Conservation (phyloP, 2,797 vertebrate genomes). For the Pantherophis vulpinus region DNA sequence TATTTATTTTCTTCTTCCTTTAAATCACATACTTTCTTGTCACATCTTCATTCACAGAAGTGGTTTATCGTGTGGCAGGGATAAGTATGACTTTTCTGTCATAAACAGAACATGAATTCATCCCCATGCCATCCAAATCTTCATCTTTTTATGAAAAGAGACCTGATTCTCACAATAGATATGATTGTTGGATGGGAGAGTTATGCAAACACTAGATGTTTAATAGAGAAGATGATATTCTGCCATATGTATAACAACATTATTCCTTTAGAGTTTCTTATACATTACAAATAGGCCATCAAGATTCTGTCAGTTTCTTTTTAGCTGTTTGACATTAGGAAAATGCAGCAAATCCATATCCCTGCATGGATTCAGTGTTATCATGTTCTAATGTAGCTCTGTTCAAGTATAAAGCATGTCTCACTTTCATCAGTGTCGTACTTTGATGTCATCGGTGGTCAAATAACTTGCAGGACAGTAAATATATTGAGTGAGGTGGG, state of each 20-base stretch:
- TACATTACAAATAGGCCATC: background rate
- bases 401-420: constrained; percentile 75
- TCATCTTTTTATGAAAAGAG: background rate
- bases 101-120: background rate
- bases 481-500: constrained; percentile 76
- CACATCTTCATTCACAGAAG: background rate
- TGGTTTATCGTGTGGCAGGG: background rate
- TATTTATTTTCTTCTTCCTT: background rate
- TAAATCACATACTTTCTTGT: background rate
- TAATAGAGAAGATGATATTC: background rate
- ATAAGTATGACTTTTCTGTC: background rate
- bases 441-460: constrained; percentile 82
- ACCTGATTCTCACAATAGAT: background rate
- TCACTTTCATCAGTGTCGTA: constrained; percentile 79
- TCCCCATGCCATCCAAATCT: background rate
- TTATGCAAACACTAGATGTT: background rate
- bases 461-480: constrained; percentile 73
- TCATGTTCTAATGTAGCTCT: constrained; percentile 80
- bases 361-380: constrained; percentile 74
- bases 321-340: constrained; percentile 69
- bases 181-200: background rate
- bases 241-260: background rate
- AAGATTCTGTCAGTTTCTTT: constrained; percentile 61
- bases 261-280: background rate
- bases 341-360: constrained; percentile 61